Evolutionary conservation across 1,140 invertebrate genomes (phyloP), one percentile per base, ranked within the genome.

Genomic region (Sycophila sp.): DNA sequence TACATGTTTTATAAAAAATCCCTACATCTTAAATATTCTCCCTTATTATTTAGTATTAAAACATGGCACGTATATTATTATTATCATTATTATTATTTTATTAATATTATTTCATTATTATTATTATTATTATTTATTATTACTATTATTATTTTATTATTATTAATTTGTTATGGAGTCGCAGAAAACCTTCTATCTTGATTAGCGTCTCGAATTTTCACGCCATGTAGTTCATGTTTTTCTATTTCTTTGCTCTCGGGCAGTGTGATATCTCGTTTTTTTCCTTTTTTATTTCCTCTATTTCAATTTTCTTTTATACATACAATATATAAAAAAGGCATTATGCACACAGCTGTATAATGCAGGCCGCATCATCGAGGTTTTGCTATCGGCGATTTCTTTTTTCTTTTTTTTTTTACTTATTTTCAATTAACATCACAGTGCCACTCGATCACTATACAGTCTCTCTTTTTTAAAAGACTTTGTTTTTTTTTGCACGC

Each of bases 1-100:
- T 78, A 81, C 73, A 76, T 71, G 70, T 59, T 77, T 78, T 73
- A 72, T 81, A 81, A 77, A 79, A 79, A 79, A 78, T 68, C 56
- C 62, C 73, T 76, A 74, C 76, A 73, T 62, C 56, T 75, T 73
- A 71, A 49, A 70, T 73, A 66, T 70, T 73, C 70, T 74, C 73
- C 72, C 49, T 68, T 72, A 70, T 58, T 66, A 71, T 65, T 75
- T 75, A 75, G 51, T 77, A 73, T 63, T 71, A 77, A 80, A 76
- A 78, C 71, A 80, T 80, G 78, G 78, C 78, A 80, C 78, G 73
- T 80, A 56, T 49, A 71, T 67, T 47, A 64, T 64, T 47, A 63
- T 63, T 63, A 47, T 24, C 5, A 38, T 5, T 53, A 53, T 34
- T 62, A 28, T 11, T 63, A 19, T 32, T 51, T 47, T 17, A 11